These are phyloP conservation scores for Macrosoma leucophasiata DNA, from an alignment of 2,888 invertebrate species.

Conservation along the genomic window DNA sequence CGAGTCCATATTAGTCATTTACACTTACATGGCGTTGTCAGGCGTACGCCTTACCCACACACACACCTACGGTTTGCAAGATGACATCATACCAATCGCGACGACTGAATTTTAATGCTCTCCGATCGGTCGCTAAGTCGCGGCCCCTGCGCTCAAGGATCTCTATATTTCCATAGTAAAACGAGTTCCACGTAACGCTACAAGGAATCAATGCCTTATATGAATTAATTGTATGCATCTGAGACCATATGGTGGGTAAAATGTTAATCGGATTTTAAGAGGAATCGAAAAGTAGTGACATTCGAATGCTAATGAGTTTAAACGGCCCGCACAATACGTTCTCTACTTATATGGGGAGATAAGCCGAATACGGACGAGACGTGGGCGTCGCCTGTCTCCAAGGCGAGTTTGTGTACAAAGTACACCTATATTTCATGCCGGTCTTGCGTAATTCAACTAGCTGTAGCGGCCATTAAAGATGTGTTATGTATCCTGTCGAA, in stretches of 20 bases:
- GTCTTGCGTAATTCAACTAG: slow-evolving; percentile 59
- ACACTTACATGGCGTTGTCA: slow-evolving; percentile 56
- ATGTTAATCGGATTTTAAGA: slow-evolving; percentile 34
- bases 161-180: no score
- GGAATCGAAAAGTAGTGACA: slow-evolving; percentile 40
- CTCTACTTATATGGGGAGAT: slow-evolving; percentile 62
- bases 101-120: slow-evolving; percentile 56
- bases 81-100: slow-evolving; percentile 60
- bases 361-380: slow-evolving; percentile 45
- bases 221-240: no score
- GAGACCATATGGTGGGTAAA: slow-evolving; percentile 42
- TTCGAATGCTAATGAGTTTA: slow-evolving; percentile 48
- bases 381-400: slow-evolving; percentile 58
- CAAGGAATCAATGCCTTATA: no score
- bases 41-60: slow-evolving; percentile 43
- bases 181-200: no score
- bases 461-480: slow-evolving; percentile 46
- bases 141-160: slow-evolving; percentile 37
- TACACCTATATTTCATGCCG: slow-evolving; percentile 47
- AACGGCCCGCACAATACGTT: slow-evolving; percentile 44
- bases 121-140: slow-evolving; percentile 40
- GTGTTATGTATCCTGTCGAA: slow-evolving; percentile 58
- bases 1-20: slow-evolving; percentile 58
- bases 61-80: slow-evolving; percentile 40
- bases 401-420: slow-evolving; percentile 41